A percentile compares a stretch with the other conserved stretches of the same genome.
Evolutionary conservation across 2,797 vertebrate species (phyloP).

Genomic region (Amniataba percoides): DNA sequence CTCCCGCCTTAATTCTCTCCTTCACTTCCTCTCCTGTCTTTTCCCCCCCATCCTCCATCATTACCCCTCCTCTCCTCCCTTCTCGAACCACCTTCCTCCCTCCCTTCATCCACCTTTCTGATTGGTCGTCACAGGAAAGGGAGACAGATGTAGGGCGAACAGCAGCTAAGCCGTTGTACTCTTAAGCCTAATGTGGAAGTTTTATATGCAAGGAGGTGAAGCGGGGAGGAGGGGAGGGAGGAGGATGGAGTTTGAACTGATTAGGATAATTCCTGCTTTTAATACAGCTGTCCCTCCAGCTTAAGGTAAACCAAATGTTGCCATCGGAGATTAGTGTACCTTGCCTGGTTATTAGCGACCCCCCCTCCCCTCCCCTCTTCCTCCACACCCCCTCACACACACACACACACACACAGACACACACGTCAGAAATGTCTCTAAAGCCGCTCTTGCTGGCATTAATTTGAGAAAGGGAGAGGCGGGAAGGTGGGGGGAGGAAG

Average conservation of each 20-base stretch:
- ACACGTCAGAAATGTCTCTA: constrained; percentile 89
- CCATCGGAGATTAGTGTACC: constrained; percentile 99
- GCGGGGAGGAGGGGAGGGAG: constrained; percentile 66
- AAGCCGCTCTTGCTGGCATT: constrained; percentile 81
- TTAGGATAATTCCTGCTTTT: constrained; percentile 86
- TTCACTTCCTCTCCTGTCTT: constrained; percentile 21
- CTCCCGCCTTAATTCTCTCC: neutral
- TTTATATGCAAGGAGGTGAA: constrained; percentile 83
- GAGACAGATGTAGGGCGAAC: constrained; percentile 83
- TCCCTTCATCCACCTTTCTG: constrained; percentile 59
- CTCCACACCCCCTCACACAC: constrained; percentile 55
- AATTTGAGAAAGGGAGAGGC: constrained; percentile 84
- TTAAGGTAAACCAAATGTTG: constrained; percentile 99
- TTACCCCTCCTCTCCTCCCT: neutral
- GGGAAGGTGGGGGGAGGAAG: constrained; percentile 66
- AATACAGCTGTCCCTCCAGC: constrained; percentile 91
- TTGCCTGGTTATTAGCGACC: constrained; percentile 96
- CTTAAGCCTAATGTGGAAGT: constrained; percentile 84
- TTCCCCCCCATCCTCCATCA: constrained; percentile 2
- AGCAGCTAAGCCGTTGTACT: constrained; percentile 81
- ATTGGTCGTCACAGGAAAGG: constrained; percentile 66
- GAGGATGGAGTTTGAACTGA: constrained; percentile 82
- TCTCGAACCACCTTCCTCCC: constrained; percentile 44
- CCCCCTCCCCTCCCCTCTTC: constrained; percentile 75
- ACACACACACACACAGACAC: constrained; percentile 79